These are phyloP conservation scores for Drosophila dives DNA, from an alignment of 2,888 invertebrate species.

Conservation along the genomic window DNA sequence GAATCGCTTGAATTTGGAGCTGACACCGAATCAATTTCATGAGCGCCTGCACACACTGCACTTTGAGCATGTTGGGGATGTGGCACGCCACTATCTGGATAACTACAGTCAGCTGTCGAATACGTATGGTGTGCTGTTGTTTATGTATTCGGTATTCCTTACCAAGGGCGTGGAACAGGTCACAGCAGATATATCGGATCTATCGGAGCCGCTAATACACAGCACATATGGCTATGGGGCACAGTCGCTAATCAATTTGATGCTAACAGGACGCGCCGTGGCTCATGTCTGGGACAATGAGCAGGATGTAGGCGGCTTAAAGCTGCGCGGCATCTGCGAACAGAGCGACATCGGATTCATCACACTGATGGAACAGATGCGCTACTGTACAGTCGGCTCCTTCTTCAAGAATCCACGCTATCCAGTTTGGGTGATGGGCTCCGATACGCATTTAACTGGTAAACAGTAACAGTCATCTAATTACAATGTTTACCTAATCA, in stretches of 20 bases:
- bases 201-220: constrained; percentile 94
- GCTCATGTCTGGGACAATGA: constrained; percentile 97
- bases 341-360: constrained; percentile 96
- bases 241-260: constrained; percentile 93
- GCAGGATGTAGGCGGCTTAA: constrained; percentile 91
- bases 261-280: constrained; percentile 96
- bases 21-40: constrained; percentile 87
- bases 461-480: constrained; percentile 20
- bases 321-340: constrained; percentile 91
- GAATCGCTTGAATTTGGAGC: constrained; percentile 63
- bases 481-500: background rate
- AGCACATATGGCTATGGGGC: constrained; percentile 94
- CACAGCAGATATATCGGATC: constrained; percentile 93
- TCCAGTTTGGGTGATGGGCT: constrained; percentile 95
- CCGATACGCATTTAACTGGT: constrained; percentile 95
- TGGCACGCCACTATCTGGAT: constrained; percentile 90
- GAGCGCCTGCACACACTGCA: constrained; percentile 87
- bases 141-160: constrained; percentile 95
- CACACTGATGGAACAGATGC: constrained; percentile 95
- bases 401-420: constrained; percentile 96
- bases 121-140: constrained; percentile 92
- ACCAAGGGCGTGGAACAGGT: constrained; percentile 93
- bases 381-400: constrained; percentile 97
- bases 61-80: constrained; percentile 89
- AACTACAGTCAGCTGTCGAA: constrained; percentile 90